Conservation (phyloP, 2,113 vertebrate species). For the Upupa epops region DNA sequence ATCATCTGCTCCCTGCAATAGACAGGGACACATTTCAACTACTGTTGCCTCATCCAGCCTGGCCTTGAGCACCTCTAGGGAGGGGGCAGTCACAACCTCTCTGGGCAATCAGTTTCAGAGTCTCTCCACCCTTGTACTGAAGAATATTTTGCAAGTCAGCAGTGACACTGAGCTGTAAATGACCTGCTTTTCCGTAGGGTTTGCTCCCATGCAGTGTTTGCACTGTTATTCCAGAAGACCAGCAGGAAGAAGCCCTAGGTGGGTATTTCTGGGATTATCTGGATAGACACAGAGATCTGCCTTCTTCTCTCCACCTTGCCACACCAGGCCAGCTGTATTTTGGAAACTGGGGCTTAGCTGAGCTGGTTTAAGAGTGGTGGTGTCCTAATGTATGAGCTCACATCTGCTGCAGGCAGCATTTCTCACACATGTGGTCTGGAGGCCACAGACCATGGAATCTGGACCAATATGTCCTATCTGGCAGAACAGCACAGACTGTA, state of each 20-base stretch:
- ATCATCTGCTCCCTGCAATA: too few species aligned
- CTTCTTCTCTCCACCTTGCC: not conserved
- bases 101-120: too few species aligned
- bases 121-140: too few species aligned
- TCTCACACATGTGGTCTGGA: not conserved
- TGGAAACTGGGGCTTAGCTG: not conserved
- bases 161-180: not conserved
- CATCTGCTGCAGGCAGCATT: not conserved
- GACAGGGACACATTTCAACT: too few species aligned
- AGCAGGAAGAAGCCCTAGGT: fast-evolving
- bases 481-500: not conserved
- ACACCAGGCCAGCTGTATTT: not conserved
- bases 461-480: not conserved
- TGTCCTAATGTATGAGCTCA: fast-evolving
- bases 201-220: fast-evolving
- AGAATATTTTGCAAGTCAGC: not conserved
- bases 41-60: too few species aligned
- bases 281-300: not conserved
- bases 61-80: too few species aligned
- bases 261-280: not conserved
- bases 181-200: not conserved
- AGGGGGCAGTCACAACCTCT: too few species aligned
- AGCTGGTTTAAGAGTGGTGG: not conserved
- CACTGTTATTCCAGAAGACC: not conserved
- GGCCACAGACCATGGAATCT: not conserved